These are phyloP conservation scores for Sarcophaga bullata DNA, from an alignment of 1,140 invertebrate genomes.

Conservation along the genomic window DNA sequence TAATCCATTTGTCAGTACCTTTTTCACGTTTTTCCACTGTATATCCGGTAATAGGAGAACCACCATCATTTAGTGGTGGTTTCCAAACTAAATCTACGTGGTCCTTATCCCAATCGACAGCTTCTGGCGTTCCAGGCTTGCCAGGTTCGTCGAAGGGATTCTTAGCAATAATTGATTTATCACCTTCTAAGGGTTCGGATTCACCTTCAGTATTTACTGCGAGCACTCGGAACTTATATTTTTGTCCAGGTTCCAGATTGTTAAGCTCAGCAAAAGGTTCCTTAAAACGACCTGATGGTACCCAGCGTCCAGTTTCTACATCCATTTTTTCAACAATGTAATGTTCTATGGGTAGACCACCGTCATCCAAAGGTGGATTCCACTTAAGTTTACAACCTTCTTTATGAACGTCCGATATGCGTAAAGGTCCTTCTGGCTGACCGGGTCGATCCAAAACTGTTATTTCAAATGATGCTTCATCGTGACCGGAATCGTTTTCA, in stretches of 20 bases:
- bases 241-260: constrained; percentile 88
- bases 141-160: constrained; percentile 98
- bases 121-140: constrained; percentile 87
- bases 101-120: constrained; percentile 95
- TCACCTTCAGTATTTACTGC: constrained; percentile 96
- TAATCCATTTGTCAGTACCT: constrained; percentile 85
- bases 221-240: constrained; percentile 96
- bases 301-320: constrained; percentile 84
- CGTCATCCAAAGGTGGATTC: constrained; percentile 92
- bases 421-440: constrained; percentile 91
- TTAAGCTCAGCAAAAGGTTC: constrained; percentile 87
- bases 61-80: constrained; percentile 88
- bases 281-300: constrained; percentile 80
- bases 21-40: constrained; percentile 94
- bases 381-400: constrained; percentile 94
- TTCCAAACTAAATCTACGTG: constrained; percentile 93
- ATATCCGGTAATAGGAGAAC: constrained; percentile 92
- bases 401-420: constrained; percentile 88
- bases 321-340: constrained; percentile 94
- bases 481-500: constrained; percentile 90
- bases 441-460: constrained; percentile 88
- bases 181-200: constrained; percentile 90
- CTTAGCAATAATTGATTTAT: constrained; percentile 92
- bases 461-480: constrained; percentile 90
- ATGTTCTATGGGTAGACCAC: constrained; percentile 89